A percentile compares a stretch with the other conserved stretches of the same genome.
Evolutionary conservation across 2,888 invertebrate genomes (phyloP).

Genomic region (Amphipoea lucens): DNA sequence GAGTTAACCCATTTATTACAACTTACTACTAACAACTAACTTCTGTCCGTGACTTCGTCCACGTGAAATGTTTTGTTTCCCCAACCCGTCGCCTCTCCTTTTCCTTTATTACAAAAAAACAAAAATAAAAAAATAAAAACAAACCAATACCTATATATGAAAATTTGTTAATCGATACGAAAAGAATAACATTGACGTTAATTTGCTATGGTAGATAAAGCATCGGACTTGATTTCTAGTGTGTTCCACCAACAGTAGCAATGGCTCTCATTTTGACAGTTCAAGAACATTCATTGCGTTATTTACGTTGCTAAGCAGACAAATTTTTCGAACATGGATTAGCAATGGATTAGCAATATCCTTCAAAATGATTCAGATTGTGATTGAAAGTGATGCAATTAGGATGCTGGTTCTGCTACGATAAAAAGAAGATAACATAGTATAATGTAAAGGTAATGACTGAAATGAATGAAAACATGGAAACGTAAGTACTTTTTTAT

Average conservation of each 20-base stretch:
- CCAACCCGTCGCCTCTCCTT: too few species aligned
- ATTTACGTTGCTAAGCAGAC: background rate
- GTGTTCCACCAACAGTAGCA: background rate
- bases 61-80: too few species aligned
- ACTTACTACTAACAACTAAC: too few species aligned
- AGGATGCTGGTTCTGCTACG: fast-evolving
- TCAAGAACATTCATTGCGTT: background rate
- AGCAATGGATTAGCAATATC: too few species aligned
- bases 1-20: too few species aligned
- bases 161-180: background rate
- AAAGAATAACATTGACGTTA: background rate
- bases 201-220: background rate
- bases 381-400: background rate
- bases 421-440: background rate
- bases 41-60: too few species aligned
- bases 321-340: background rate
- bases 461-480: background rate
- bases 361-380: background rate
- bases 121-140: too few species aligned
- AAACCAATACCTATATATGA: too few species aligned
- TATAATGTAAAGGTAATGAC: background rate
- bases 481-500: background rate
- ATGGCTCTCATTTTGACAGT: background rate
- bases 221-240: background rate
- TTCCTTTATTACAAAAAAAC: too few species aligned